Conservation (phyloP, 2,888 invertebrate species). For the Drosophila quinaria region DNA sequence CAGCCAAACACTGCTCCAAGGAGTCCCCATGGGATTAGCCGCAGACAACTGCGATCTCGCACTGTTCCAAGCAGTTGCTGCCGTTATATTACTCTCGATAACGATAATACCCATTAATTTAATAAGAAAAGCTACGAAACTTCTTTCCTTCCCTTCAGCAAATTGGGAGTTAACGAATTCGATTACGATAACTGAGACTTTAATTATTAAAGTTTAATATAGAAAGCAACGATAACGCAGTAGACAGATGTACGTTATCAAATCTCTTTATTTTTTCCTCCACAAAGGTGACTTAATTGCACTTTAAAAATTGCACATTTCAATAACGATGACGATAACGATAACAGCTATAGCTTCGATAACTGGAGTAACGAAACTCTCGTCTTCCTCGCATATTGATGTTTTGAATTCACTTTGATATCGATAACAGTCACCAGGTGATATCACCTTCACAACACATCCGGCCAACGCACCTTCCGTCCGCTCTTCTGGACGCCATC, state of each 20-base stretch:
- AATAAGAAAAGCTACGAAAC: not conserved
- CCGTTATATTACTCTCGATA: no score
- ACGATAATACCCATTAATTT: not conserved
- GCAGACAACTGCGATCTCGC: no score
- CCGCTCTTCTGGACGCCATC: constrained; percentile 1
- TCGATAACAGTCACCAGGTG: not conserved
- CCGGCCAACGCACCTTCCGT: constrained; percentile 47
- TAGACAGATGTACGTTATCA: not conserved
- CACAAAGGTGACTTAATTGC: not conserved
- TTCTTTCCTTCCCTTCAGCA: not conserved
- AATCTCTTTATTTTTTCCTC: not conserved
- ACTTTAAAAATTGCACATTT: not conserved
- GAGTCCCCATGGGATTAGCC: no score
- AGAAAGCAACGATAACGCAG: not conserved
- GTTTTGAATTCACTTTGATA: not conserved
- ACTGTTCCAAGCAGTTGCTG: no score
- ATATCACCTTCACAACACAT: constrained; percentile 2
- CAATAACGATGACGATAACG: not conserved
- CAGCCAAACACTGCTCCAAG: no score
- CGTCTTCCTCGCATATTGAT: no score
- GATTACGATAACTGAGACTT: not conserved
- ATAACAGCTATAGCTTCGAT: not conserved
- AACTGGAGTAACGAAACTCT: not conserved
- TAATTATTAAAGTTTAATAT: no score
- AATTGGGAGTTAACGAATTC: not conserved